Evolutionary conservation across 1,140 invertebrate genomes (phyloP), one percentile per base, ranked within the genome.

Genomic region (Pseudomyrmex sp.): DNA sequence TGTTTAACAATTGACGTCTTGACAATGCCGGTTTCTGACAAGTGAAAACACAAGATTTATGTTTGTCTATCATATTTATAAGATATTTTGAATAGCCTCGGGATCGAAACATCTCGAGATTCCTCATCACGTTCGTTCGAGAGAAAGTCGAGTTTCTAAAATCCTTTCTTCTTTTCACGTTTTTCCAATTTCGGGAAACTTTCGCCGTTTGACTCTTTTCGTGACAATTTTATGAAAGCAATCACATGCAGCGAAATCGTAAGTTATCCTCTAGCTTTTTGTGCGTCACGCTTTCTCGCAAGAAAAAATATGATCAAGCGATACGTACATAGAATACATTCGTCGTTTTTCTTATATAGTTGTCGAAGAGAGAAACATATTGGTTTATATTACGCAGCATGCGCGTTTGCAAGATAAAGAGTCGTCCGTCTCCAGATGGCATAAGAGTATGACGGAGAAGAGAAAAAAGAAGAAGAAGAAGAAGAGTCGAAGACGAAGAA

Each of bases 381-480:
- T 59, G 15, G 13, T 80, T 77, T 35, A 35, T 35, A 72, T 18
- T 20, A n/a, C 74, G 12, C 59, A 70, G 65, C 20, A 13, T 46
- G 15, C 20, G 35, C n/a, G 48, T 76, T 80, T 48, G 13, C 48
- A 68, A 56, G 56, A 46, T 61, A 70, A 56, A 79, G 65, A 80
- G 46, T 50, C 61, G 23, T 65, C 46, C 61, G 65, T 65, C 61
- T 56, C 7, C 20, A n/a, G 52, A 48, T 59, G 69, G 10, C 12
- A 50, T 12, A 58, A 72, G 54, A 72, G 72, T 50, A 59, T 48
- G 23, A 63, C 5, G 44, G 50, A 65, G 61, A 52, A 75, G 46
- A 62, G 13, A 15, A 75, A 23, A 62, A 35, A 35, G 18, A 18
- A 18, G 18, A n/a, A 59, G 12, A 44, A 59, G 15, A 26, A 72